These are phyloP conservation scores for Chaetorhynchus papuensis DNA, from an alignment of 2,113 vertebrate species.

Conservation along the genomic window DNA sequence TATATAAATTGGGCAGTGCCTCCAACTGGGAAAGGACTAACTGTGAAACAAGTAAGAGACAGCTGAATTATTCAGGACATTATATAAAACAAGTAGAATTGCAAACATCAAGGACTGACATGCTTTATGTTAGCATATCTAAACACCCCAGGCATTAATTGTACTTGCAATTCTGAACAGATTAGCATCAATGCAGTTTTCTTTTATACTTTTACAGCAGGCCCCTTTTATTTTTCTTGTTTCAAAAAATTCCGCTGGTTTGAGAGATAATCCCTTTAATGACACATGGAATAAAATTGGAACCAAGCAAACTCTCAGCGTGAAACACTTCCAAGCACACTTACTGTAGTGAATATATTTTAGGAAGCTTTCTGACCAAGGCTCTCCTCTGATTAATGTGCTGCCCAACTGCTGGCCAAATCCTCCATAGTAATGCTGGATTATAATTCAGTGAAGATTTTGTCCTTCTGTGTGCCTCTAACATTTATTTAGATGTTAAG, in stretches of 20 bases:
- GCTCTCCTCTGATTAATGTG: background rate
- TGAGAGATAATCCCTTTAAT: background rate
- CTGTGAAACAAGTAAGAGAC: background rate
- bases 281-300: background rate
- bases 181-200: background rate
- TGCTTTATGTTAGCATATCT: background rate
- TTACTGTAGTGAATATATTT: background rate
- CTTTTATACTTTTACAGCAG: background rate
- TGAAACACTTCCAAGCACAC: background rate
- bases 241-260: background rate
- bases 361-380: background rate
- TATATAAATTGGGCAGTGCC: background rate
- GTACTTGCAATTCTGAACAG: slow-evolving; percentile 8
- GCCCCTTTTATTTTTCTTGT: background rate
- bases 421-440: background rate
- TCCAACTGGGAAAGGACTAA: background rate
- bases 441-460: background rate
- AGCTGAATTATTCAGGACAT: slow-evolving; percentile 11
- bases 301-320: background rate
- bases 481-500: background rate
- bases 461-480: background rate
- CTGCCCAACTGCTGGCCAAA: background rate
- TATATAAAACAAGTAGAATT: background rate
- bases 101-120: background rate
- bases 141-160: background rate